Conservation (phyloP, 1,140 invertebrate species). For the Zaprionus kolodkinae region DNA sequence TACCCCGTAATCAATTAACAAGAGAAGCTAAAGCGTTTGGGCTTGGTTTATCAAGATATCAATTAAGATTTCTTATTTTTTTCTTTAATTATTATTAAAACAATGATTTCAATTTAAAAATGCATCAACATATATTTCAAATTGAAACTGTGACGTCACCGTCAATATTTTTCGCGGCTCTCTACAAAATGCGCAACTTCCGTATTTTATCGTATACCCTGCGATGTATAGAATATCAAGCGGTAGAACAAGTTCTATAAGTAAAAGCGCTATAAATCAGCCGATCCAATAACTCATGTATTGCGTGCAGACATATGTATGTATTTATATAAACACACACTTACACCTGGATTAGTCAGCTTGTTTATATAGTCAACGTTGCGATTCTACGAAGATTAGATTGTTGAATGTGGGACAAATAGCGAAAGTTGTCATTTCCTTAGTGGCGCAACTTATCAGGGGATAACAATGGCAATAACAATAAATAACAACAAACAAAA, state of each 20-base stretch:
- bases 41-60: background rate
- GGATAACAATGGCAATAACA: slow-evolving; percentile 7
- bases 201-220: slow-evolving; percentile 6
- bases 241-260: background rate
- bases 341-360: background rate
- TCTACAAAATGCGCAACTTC: background rate
- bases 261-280: background rate
- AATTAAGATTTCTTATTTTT: background rate
- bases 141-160: background rate
- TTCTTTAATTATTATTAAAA: background rate
- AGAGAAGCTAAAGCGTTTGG: background rate
- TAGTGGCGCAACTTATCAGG: slow-evolving; percentile 10
- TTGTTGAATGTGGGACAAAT: slow-evolving; percentile 33
- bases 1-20: background rate
- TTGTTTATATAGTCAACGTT: slow-evolving; percentile 4
- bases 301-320: too few species aligned
- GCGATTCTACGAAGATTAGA: slow-evolving; percentile 27
- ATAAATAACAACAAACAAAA: slow-evolving; percentile 1
- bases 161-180: background rate
- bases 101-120: background rate
- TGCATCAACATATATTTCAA: background rate
- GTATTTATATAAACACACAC: background rate
- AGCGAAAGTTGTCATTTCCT: slow-evolving; percentile 33
- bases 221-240: background rate
- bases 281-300: background rate